Evolutionary conservation across 2,888 invertebrate genomes (phyloP).

Genomic region (Cetonia aurata): DNA sequence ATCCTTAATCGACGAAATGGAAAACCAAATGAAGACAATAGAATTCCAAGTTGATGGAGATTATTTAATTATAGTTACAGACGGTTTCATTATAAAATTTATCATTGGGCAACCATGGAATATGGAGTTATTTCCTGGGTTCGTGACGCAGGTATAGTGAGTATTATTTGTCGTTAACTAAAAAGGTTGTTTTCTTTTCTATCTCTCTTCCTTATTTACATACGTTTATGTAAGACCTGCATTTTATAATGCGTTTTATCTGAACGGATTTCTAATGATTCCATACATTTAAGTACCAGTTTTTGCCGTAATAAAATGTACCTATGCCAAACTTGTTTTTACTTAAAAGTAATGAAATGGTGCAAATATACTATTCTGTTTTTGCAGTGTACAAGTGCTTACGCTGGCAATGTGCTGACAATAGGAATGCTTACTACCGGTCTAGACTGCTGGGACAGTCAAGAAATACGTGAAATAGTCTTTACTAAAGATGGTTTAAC

Average conservation of each 20-base stretch:
- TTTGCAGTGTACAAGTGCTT: neutral
- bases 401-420: conserved; percentile 13
- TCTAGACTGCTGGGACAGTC: neutral
- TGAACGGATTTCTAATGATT: too few species aligned
- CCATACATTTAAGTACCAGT: too few species aligned
- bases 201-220: too few species aligned
- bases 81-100: neutral
- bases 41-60: conserved; percentile 28
- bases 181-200: too few species aligned
- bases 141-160: neutral
- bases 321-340: too few species aligned
- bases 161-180: neutral
- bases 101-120: conserved; percentile 3
- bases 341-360: too few species aligned
- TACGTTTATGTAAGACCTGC: too few species aligned
- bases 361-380: too few species aligned
- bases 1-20: neutral
- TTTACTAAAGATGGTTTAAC: conserved; percentile 5
- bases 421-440: neutral
- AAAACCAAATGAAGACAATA: conserved; percentile 10
- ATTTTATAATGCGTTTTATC: too few species aligned
- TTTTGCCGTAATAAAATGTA: too few species aligned
- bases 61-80: conserved; percentile 2
- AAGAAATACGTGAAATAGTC: neutral
- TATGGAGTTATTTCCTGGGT: conserved; percentile 16